Evolutionary conservation across 2,888 invertebrate species (phyloP), one percentile per base, ranked within the genome.

Genomic region (Rotaria socialis): DNA sequence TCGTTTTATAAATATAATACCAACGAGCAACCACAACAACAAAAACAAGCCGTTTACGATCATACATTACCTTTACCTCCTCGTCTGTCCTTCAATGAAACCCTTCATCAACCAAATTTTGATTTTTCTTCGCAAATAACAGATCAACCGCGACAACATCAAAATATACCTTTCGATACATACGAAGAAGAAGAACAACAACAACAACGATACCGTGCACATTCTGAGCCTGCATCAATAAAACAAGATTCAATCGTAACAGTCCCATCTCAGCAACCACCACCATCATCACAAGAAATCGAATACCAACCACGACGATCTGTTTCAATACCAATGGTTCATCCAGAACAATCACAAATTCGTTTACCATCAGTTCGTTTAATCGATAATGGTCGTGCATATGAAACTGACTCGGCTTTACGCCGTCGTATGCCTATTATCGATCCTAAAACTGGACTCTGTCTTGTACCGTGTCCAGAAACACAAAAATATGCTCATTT

Each of bases 321-420:
- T 0, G 35, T 5, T 47, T 67, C 67, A 67, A 67, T 41, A 41
- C 35, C 67, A 67, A 67, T 67, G 67, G 35, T 47, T n/a, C 80
- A 10, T 47, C 43, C n/a, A 14, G 24, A n/a, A 80, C 8, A 11
- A 16, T 24, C 22, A 43, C 75, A 41, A 43, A 6, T 1, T 41
- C 75, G 8, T 47, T 0, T n/a, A 47, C 80, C 43, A 47, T 2
- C 80, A 19, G 24, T 80, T 47, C 80, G 80, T 14, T 24, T 47
- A n/a, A n/a, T 80, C 8, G 47, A n/a, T 47, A 16, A 80, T 80
- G 80, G 80, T 43, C 43, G 80, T 47, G 43, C 80, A 80, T 80
- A 80, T 47, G 80, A 80, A 80, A 47, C 47, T 4, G 24, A 80
- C 1, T 47, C 14, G 1, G 0, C 3, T 6, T 47, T n/a, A n/a